These are phyloP conservation scores for Zoanthus solanderi DNA, from an alignment of 92 coral and sea anemone species.

Conservation along the genomic window DNA sequence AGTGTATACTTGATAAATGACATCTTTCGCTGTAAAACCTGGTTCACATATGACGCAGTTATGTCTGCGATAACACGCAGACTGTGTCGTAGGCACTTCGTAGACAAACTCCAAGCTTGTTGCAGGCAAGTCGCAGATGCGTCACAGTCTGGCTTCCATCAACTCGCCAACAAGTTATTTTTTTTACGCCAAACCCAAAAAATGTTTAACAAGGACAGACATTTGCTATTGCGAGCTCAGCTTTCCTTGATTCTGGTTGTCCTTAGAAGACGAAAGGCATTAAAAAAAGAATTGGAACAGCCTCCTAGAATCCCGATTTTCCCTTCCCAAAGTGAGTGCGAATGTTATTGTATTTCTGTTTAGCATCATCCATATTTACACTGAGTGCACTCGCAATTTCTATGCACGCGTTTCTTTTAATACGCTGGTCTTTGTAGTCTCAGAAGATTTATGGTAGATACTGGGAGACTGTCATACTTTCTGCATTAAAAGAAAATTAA, in stretches of 20 bases:
- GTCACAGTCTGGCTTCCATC: constrained; percentile 5
- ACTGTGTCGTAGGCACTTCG: constrained; percentile 12
- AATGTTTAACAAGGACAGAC: no score
- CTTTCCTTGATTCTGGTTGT: no score
- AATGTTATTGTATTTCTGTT: neutral
- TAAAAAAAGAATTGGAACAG: neutral
- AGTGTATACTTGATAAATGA: no score
- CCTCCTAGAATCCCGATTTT: neutral
- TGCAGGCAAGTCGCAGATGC: no score
- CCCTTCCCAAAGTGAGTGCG: constrained; percentile 3
- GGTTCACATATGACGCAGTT: no score
- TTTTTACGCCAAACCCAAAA: neutral
- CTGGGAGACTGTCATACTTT: neutral
- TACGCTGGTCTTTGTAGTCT: constrained; percentile 17
- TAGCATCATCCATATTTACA: neutral
- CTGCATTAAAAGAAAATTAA: constrained; percentile 1
- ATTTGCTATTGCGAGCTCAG: neutral
- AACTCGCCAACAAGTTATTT: neutral
- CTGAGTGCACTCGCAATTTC: neutral
- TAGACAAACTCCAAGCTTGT: neutral
- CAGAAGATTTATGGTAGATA: neutral
- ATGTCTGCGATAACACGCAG: constrained; percentile 5
- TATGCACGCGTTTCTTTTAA: neutral
- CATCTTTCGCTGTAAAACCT: no score
- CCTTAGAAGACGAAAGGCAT: no score